A percentile compares a stretch with the other conserved stretches of the same genome.
These are phyloP conservation scores for Diadumene lineata DNA, from an alignment of 92 coral and sea anemone genomes.

Conservation along the genomic window DNA sequence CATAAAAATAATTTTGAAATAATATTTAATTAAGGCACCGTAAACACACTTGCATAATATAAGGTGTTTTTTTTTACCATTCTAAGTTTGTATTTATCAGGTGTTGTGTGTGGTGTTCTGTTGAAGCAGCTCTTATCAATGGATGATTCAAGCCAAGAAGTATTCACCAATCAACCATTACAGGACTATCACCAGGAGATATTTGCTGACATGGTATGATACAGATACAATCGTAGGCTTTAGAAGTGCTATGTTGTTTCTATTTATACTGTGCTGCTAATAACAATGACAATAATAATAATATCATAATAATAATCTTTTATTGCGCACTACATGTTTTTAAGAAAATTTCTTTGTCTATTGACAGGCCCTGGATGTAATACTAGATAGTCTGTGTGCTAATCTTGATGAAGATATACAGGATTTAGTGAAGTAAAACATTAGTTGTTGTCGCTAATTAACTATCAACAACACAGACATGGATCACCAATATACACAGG, in stretches of 20 bases:
- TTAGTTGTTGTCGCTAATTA: too few species aligned
- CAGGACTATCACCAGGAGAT: conserved; percentile 54
- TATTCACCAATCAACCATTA: conserved; percentile 49
- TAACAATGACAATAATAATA: neutral
- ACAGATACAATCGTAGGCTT: neutral
- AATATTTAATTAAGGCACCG: neutral
- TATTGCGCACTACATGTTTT: too few species aligned
- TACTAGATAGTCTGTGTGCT: conserved; percentile 59
- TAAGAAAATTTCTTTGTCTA: neutral
- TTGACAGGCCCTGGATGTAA: conserved; percentile 67
- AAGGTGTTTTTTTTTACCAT: neutral
- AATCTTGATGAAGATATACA: conserved; percentile 75
- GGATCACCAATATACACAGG: too few species aligned
- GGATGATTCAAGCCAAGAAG: conserved; percentile 43
- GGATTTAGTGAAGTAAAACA: conserved; percentile 59
- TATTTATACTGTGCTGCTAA: neutral
- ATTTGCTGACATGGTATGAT: conserved; percentile 62
- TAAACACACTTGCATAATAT: neutral
- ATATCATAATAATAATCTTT: neutral
- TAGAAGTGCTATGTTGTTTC: neutral
- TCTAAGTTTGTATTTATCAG: conserved; percentile 21
- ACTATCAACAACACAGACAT: too few species aligned
- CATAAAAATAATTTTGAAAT: too few species aligned
- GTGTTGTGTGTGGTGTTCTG: conserved; percentile 63
- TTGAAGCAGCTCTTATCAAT: conserved; percentile 52